Percentiles rank a stretch among this genome's conserved stretches.
phyloP scores from a whole-genome alignment of 2,797 vertebrate genomes.

The Onychomys torridus region DNA sequence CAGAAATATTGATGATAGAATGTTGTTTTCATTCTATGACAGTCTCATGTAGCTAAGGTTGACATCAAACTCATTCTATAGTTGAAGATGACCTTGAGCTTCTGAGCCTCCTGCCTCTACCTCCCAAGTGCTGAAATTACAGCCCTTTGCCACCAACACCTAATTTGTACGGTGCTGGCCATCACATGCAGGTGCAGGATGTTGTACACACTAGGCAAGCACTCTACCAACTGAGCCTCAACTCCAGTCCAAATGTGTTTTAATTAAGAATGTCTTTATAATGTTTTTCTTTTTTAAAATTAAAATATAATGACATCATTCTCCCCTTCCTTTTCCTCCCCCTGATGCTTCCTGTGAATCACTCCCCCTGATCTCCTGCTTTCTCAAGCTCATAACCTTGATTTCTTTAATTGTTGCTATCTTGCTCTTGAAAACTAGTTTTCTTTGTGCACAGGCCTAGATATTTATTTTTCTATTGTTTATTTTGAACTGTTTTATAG shows the following conservation, averaged over 20 bases:
- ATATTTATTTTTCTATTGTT: not conserved
- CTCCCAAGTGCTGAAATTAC: not conserved
- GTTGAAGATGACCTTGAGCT: not conserved
- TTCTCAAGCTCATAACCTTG: not conserved
- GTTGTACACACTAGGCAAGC: not conserved
- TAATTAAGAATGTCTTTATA: not conserved
- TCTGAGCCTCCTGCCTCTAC: not conserved
- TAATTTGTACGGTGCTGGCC: too few species aligned
- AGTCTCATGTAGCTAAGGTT: not conserved
- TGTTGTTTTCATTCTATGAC: not conserved
- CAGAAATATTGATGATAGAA: not conserved
- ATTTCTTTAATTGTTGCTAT: not conserved
- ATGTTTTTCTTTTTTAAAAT: not conserved
- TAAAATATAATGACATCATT: not conserved
- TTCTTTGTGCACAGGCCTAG: not conserved
- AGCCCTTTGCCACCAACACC: not conserved
- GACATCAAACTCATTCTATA: too few species aligned
- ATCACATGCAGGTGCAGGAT: too few species aligned
- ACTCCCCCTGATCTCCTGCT: not conserved
- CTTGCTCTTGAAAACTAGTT: not conserved
- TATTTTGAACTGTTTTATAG: not conserved
- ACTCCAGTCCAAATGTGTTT: not conserved
- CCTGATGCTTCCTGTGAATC: too few species aligned
- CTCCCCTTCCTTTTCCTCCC: not conserved
- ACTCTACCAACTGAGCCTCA: not conserved